These are phyloP conservation scores for Pocillopora verrucosa DNA, from an alignment of 64 coral and sea anemone genomes.

Conservation along the genomic window DNA sequence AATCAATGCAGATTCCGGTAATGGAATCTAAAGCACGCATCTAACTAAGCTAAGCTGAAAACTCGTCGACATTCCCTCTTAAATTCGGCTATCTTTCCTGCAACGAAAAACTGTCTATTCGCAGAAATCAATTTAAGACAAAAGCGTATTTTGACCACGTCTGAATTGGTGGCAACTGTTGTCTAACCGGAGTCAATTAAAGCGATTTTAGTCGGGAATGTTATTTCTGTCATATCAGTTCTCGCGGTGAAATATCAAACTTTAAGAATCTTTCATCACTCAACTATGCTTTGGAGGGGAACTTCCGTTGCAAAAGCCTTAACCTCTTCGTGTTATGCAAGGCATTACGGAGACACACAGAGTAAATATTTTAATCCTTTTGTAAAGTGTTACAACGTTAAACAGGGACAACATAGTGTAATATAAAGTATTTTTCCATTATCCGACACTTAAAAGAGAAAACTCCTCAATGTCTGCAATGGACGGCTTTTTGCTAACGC, in stretches of 20 bases:
- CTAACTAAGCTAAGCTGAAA: neutral
- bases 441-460: neutral
- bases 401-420: neutral
- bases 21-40: constrained; percentile 8
- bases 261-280: constrained; percentile 17
- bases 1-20: neutral
- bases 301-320: neutral
- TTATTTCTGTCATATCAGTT: neutral
- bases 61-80: neutral
- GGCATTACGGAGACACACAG: constrained; percentile 10
- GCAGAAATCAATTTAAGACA: neutral
- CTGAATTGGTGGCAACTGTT: neutral
- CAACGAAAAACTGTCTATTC: neutral
- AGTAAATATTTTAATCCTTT: constrained; percentile 7
- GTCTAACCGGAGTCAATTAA: neutral
- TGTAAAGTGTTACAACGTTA: constrained; percentile 12
- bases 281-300: neutral
- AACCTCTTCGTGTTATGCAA: neutral
- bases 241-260: neutral
- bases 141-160: neutral
- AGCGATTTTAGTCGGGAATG: neutral
- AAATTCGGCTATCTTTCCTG: neutral
- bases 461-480: neutral
- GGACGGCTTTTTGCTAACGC: neutral
- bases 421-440: neutral